Evolutionary conservation across 2,797 vertebrate genomes (phyloP), one percentile per base, ranked within the genome.

Genomic region (Clarias pachynema): DNA sequence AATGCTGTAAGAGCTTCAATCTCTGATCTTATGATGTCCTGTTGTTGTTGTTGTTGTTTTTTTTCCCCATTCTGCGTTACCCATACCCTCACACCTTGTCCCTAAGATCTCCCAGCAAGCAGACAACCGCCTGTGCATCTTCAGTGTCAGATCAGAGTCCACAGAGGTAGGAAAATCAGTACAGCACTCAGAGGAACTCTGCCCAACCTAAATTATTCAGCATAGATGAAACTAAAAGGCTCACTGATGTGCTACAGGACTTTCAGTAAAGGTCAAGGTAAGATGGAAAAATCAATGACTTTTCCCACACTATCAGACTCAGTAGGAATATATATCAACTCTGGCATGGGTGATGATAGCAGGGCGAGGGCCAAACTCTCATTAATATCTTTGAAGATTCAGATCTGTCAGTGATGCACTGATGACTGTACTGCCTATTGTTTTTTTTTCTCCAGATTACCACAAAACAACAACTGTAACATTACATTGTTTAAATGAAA

Each of bases 131-230:
- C 80, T 84, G 53, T 31, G 77, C 78, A 73, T 75, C 69, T 85
- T 84, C 84, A 85, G 84, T 74, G 89, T 90, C 81, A 81, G 88
- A 82, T 87, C 86, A 79, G 86, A 87, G 63, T 75, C 88, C 80
- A 69, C 85, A 79, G 31, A 85, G 90, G 79, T 81, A 86, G 62
- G 49, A 81, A 84, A 91, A 89, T 84, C 70, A 31, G 89, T 9
- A 56, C 86, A 86, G 90, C 90, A 87, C 90, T 91, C 88, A 86
- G 63, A 88, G 87, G 86, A 91, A 87, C 81, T 83, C 81, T 88
- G 87, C 89, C 87, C 77, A 31, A 74, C 91, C 92, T 94, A 91
- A 95, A 95, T 95, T 94, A 94, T 95, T 95, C 91, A 95, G 91
- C 78, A 91, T 88, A 87, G 12, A 24, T 86, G 90, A 92, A 91